phyloP scores from a whole-genome alignment of 1,140 invertebrate species.

The Limonius californicus region DNA sequence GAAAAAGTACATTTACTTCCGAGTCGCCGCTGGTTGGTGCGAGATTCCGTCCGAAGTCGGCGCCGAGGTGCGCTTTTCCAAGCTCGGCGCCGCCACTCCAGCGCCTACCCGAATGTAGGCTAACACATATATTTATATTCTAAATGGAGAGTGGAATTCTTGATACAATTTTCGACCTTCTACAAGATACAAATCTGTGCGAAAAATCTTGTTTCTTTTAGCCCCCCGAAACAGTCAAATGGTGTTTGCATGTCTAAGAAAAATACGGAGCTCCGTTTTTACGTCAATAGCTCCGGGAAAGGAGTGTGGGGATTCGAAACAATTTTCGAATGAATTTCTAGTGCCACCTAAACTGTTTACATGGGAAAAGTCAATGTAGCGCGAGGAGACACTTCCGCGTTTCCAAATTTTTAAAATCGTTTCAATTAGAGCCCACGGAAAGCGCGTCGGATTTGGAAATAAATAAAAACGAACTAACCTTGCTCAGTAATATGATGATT shows the following conservation, averaged over 20 bases:
- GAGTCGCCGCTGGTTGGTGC: constrained; percentile 16
- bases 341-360: too few relatives aligned
- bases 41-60: constrained; percentile 12
- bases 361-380: too few relatives aligned
- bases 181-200: constrained; percentile 1
- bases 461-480: constrained; percentile 3
- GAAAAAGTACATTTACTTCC: constrained; percentile 17
- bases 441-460: neutral
- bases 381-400: too few relatives aligned
- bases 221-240: neutral
- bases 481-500: constrained; percentile 7
- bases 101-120: constrained; percentile 12
- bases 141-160: constrained; percentile 11
- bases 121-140: constrained; percentile 18
- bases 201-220: constrained; percentile 1
- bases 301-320: neutral
- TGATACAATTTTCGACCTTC: constrained; percentile 8
- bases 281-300: neutral
- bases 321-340: neutral
- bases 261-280: neutral
- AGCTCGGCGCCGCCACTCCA: constrained; percentile 15
- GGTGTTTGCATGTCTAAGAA: constrained; percentile 1
- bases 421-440: too few relatives aligned
- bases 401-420: too few relatives aligned
- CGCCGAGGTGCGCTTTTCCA: constrained; percentile 18